Conservation (phyloP, 2,888 invertebrate species). For the Morpho achilles region DNA sequence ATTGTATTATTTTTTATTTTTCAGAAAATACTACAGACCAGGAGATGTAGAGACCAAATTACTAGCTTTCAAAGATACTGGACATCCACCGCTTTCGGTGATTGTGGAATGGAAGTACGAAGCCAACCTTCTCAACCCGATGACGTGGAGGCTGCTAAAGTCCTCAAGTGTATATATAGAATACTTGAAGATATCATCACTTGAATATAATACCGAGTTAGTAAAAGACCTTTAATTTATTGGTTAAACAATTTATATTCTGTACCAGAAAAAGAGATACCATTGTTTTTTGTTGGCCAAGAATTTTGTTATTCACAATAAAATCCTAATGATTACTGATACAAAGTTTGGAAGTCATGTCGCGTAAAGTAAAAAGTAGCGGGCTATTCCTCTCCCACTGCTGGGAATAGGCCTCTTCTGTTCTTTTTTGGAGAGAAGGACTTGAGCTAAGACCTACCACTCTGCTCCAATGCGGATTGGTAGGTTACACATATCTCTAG, state of each 20-base stretch:
- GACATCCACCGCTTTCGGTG: constrained; percentile 81
- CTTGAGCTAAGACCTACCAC: too few species aligned
- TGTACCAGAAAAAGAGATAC: too few species aligned
- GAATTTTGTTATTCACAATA: too few species aligned
- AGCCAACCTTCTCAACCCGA: constrained; percentile 87
- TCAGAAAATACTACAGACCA: constrained; percentile 83
- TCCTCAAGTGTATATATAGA: constrained; percentile 87
- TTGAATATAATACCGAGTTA: constrained; percentile 85
- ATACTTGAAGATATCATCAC: constrained; percentile 83
- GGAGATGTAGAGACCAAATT: constrained; percentile 84
- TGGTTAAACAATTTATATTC: background rate
- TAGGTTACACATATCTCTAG: too few species aligned
- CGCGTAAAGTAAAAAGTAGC: too few species aligned
- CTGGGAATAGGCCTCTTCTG: too few species aligned
- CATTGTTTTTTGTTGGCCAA: too few species aligned
- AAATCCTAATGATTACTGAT: too few species aligned
- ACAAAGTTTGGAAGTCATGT: too few species aligned
- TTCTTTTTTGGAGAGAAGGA: too few species aligned
- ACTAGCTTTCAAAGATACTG: constrained; percentile 83
- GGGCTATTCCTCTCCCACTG: too few species aligned
- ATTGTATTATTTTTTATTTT: constrained; percentile 22
- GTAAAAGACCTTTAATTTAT: constrained; percentile 31
- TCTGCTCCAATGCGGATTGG: too few species aligned
- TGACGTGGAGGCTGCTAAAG: constrained; percentile 89
- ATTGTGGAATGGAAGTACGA: constrained; percentile 89